A percentile compares a stretch with the other conserved stretches of the same genome.
Conservation (phyloP, 2,113 vertebrate species). For the Ictalurus furcatus region DNA sequence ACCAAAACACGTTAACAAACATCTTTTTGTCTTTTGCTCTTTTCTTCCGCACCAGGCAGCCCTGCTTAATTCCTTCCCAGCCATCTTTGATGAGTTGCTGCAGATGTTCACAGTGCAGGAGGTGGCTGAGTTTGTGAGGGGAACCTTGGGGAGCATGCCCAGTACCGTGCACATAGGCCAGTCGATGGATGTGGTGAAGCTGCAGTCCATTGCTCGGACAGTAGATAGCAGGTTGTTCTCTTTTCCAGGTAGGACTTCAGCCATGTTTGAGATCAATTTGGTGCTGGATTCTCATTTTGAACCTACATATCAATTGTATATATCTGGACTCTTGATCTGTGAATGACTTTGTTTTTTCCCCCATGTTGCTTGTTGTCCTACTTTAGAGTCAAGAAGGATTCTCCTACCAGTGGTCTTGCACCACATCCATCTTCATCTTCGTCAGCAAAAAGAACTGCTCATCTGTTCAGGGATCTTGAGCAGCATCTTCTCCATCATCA, state of each 20-base stretch:
- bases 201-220: slow-evolving; percentile 93
- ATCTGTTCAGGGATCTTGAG: slow-evolving; percentile 97
- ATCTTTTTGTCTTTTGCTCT: neutral
- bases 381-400: slow-evolving; percentile 90
- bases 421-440: slow-evolving; percentile 95
- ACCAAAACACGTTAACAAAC: neutral
- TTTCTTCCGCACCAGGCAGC: slow-evolving; percentile 78
- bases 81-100: slow-evolving; percentile 95
- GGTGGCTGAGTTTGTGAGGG: slow-evolving; percentile 92
- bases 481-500: slow-evolving; percentile 97
- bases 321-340: neutral
- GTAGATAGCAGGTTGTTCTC: slow-evolving; percentile 97
- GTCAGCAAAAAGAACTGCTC: slow-evolving; percentile 96
- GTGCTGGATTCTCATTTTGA: neutral
- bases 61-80: slow-evolving; percentile 91
- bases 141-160: slow-evolving; percentile 94
- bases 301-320: neutral
- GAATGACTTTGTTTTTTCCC: neutral
- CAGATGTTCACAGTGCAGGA: slow-evolving; percentile 98
- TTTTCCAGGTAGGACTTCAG: slow-evolving; percentile 80
- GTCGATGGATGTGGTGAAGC: slow-evolving; percentile 94
- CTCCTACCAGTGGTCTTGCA: slow-evolving; percentile 95
- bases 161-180: slow-evolving; percentile 93
- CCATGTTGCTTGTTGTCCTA: neutral
- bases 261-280: neutral